Base-by-base conservation (phyloP, 2,888 invertebrate species). In the Habrosyne pyritoides region DNA sequence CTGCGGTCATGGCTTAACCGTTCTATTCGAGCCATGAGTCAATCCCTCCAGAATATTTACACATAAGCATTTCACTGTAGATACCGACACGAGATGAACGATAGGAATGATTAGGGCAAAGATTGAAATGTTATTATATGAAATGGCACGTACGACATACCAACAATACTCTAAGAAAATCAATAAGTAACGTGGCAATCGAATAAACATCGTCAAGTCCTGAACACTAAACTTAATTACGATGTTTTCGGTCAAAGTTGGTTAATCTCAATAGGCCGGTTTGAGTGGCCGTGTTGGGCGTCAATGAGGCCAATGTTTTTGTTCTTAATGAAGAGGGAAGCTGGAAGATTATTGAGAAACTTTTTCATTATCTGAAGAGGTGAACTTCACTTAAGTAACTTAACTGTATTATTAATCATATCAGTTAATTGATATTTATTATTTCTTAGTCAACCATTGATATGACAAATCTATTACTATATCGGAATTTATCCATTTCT, bases 221-320 rank as follows among this genome's bases (percentile, higher is more conserved):
- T 71, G 64, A 75, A 73, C 71, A 71, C 70, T 66, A 73, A 81
- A 83, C 79, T 83, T 79, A 79, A 83, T 83, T 81, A 83, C 73
- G 66, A 74, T 83, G 85, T 85, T 83, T 79, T 77, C 77, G 73
- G 68, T 67, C 66, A 55, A 76, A 82, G 70, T 83, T 81, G 66
- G 74, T 74, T 84, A 84, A 83, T 83, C 83, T 83, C 82, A 77
- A 83, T 77, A 66, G 80, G 71, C 71, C 71, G 67, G 77, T 69
- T 76, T 67, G 67, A 72, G 72, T 67, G 71, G 67, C 64, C 63
- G 60, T 53, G 56, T 64, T 60, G 53, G 55, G 66, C 71, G 70
- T 69, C 71, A 72, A 70, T 72, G 67, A 74, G 68, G 63, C 57
- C 64, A 61, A 51, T 69, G 79, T 76, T 80, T 81, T 79, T 73